Base-by-base conservation (phyloP, 2,113 vertebrate species). In the Channa argus region DNA sequence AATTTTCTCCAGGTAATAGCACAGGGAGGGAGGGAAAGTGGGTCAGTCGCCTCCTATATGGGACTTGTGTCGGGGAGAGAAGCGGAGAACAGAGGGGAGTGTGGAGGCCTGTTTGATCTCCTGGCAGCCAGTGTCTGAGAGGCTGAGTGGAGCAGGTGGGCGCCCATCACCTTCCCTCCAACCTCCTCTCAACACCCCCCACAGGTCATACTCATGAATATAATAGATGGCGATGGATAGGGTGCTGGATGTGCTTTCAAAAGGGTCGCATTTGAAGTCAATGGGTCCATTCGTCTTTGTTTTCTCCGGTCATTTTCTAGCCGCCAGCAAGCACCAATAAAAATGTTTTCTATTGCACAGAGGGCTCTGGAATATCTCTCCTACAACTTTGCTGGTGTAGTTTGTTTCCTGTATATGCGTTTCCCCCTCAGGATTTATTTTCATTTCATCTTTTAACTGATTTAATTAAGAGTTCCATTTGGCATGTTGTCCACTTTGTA, bases 1-100 rank as follows among this genome's bases (percentile, higher is more conserved):
- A 68, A 78, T 86, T 90, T 88, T 92, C 72, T 87, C 58, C 75
- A 86, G 87, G 86, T 92, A 92, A 89, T 85, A 79, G 82, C 84
- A 74, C 72, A 51, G 62, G 73, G 71, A 82, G 84, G 76, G 64
- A 79, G 58, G 76, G 50, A 87, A 91, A 91, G 85, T 91, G 87
- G 91, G 91, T 91, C 89, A 91, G 75, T 85, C 83, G 65, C 74
- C 83, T 85, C 66, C 79, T 79, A 76, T 79, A 87, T 80, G 76
- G 73, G 83, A 82, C 83, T 79, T 63, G 60, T 41, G 74, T 47
- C 12, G 59, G 9, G 51, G 41, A 76, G 85, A 63, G 76, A 75
- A 72, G 56, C 68, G 77, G 70, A 79, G 77, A 79, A 83, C 56
- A 81, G 83, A 80, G 85, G 59, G 64, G 79, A 73, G 72, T 33